Evolutionary conservation across 2,888 invertebrate genomes (phyloP), one percentile per base, ranked within the genome.

Genomic region (Ecdyonurus torrentis): DNA sequence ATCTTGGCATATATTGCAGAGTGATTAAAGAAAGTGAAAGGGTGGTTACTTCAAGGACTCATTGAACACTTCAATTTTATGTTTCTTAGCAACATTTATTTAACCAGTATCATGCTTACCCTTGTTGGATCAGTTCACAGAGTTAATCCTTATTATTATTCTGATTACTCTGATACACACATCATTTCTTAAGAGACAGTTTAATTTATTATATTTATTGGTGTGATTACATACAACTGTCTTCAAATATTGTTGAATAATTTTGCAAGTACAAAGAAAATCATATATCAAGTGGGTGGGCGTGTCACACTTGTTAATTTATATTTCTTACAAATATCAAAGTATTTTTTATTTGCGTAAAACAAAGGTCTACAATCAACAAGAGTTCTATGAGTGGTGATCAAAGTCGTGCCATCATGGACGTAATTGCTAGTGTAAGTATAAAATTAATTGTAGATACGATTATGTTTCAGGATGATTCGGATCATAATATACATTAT

Each of bases 111-210:
- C 37, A 37, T 37, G 37, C 37, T 37, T 37, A 10, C 15, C 37
- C 37, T 37, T 15, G 15, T 37, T 15, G 15, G 5, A 37, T 37
- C 55, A 55, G 55, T 55, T n/a, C 55, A 55, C 73, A 79, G 83
- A 69, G 77, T 82, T 68, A 82, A 83, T 74, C 83, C 83, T 64
- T 83, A 83, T 71, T 83, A 83, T 74, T 83, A 83, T 73, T 83
- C 83, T 62, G 83, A 83, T 74, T 83, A 83, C 71, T 83, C 83
- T 69, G 83, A 84, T 81, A 83, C 83, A 66, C 70, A 66, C 58
- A 50, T 20, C 61, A 37, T 52, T 59, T 22, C n/a, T 65, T 23
- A 62, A 53, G 61, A 61, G 52, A 23, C 3, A 19, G 23, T 18
- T 50, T 37, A n/a, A 15, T n/a, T 1, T 23, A 52, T 25, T 63